Conservation (phyloP, 2,797 vertebrate species). For the Neopelma chrysocephalum region DNA sequence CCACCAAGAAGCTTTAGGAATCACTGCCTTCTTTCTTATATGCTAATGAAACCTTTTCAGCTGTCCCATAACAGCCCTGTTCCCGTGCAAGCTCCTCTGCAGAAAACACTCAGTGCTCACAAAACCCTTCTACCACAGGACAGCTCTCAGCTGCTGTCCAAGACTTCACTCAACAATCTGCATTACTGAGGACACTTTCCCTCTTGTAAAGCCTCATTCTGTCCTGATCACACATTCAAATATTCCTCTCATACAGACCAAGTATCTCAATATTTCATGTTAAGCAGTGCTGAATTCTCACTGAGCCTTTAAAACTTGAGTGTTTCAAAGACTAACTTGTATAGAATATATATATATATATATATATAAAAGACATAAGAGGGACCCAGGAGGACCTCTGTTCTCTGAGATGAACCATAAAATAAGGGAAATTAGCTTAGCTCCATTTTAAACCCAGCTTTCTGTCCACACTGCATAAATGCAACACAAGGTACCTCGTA, state of each 20-base stretch:
- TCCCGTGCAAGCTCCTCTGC: neutral
- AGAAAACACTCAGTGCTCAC: neutral
- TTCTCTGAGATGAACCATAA: neutral
- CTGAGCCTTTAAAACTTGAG: neutral
- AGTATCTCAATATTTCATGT: neutral
- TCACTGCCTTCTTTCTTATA: neutral
- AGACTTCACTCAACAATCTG: neutral
- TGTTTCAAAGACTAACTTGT: neutral
- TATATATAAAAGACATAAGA: neutral
- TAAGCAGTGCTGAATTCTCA: neutral
- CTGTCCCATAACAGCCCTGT: neutral
- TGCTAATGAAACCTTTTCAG: neutral
- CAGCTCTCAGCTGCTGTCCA: neutral
- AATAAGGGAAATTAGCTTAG: neutral
- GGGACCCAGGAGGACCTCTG: neutral
- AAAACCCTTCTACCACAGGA: neutral
- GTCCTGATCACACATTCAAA: neutral
- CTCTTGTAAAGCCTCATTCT: neutral
- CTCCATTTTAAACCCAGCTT: neutral
- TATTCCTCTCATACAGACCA: neutral
- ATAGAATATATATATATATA: neutral
- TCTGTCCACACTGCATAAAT: neutral
- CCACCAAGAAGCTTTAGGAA: neutral
- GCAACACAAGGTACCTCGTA: neutral
- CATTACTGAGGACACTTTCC: neutral